Evolutionary conservation across 2,797 vertebrate genomes (phyloP).

Genomic region (Girardinus metallicus): DNA sequence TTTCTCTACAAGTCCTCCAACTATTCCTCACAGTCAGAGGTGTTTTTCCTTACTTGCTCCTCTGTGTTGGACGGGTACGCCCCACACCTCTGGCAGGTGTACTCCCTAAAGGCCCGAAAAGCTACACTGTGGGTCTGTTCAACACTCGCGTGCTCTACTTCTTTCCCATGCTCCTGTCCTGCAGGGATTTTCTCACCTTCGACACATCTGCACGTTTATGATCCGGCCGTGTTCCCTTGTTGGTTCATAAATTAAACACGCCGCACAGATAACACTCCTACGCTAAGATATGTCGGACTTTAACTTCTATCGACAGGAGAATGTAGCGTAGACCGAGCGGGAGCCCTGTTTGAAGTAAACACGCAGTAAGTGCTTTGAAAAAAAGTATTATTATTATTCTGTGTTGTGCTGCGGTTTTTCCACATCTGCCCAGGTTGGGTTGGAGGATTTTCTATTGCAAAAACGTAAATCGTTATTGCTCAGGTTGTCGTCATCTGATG

Average conservation of each 20-base stretch:
- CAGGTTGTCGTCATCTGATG: neutral
- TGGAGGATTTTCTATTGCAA: neutral
- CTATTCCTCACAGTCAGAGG: conserved; percentile 13
- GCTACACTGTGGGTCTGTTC: conserved; percentile 17
- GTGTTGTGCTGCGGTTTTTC: conserved; percentile 5
- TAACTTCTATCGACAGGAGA: conserved; percentile 12
- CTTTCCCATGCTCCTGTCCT: conserved; percentile 65
- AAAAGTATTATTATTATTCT: neutral
- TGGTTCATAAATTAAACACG: conserved; percentile 55
- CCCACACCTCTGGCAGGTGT: conserved; percentile 62
- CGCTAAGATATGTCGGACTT: conserved; percentile 10
- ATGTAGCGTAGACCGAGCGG: conserved; percentile 16
- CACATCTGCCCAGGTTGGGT: neutral
- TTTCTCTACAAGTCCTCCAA: conserved; percentile 13
- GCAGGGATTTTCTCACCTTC: conserved; percentile 66
- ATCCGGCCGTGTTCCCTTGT: conserved; percentile 23
- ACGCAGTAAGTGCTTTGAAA: conserved; percentile 1
- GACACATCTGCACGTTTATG: conserved; percentile 54
- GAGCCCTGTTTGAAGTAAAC: conserved; percentile 23
- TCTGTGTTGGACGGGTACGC: conserved; percentile 12
- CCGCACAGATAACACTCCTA: conserved; percentile 42
- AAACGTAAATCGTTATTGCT: neutral
- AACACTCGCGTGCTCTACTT: conserved; percentile 18
- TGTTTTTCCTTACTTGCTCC: conserved; percentile 5
- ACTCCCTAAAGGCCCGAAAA: conserved; percentile 40